Evolutionary conservation across 2,797 vertebrate species (phyloP).

Genomic region (Spinus pinus): DNA sequence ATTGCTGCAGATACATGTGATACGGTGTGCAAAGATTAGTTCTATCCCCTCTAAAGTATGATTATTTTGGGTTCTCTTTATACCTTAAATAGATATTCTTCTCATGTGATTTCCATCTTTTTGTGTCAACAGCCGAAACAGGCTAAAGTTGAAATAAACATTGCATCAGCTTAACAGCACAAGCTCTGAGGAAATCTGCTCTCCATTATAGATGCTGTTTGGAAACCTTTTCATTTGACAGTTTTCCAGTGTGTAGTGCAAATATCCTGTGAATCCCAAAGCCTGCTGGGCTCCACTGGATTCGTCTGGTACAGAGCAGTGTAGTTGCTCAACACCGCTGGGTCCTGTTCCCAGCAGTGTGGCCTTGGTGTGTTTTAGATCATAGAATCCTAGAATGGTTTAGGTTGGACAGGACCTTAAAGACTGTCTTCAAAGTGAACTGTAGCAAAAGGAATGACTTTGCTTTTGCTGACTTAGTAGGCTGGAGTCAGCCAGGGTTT

Average conservation of each 20-base stretch:
- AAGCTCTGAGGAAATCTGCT: background rate
- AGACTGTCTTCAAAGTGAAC: background rate
- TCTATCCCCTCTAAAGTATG: slow-evolving; percentile 39
- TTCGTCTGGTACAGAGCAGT: rapidly evolving
- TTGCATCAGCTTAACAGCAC: background rate
- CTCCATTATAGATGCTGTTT: background rate
- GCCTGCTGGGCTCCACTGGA: background rate
- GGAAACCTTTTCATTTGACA: background rate
- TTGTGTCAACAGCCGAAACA: slow-evolving; percentile 37
- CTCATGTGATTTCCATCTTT: slow-evolving; percentile 51
- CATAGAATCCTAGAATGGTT: background rate
- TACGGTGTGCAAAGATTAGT: slow-evolving; percentile 23
- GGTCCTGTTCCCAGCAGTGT: background rate
- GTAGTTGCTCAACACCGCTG: background rate
- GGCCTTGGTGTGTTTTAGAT: background rate
- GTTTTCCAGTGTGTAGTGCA: background rate
- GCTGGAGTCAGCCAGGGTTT: background rate
- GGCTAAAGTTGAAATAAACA: slow-evolving; percentile 52
- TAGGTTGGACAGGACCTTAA: background rate
- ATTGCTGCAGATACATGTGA: slow-evolving; percentile 23
- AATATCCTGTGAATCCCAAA: background rate
- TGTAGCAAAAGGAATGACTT: background rate
- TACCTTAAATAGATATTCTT: slow-evolving; percentile 33
- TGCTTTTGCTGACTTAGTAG: background rate
- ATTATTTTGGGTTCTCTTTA: slow-evolving; percentile 53